A percentile compares a stretch with the other conserved stretches of the same genome.
phyloP scores from a whole-genome alignment of 2,113 vertebrate genomes.

The Gracilinanus agilis region DNA sequence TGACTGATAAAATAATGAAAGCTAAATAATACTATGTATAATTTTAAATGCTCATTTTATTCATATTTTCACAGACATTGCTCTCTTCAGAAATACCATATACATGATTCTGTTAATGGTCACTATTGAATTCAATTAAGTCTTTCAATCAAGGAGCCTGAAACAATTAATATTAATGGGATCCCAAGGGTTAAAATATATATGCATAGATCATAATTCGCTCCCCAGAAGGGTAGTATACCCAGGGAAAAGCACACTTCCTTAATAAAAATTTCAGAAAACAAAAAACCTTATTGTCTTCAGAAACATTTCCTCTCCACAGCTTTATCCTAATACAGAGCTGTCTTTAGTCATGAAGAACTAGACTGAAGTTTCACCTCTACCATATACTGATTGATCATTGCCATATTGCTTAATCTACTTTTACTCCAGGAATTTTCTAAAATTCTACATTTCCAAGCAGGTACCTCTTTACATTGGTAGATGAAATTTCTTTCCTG shows the following conservation, averaged over 20 bases:
- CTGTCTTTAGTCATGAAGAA: not conserved
- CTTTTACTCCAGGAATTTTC: not conserved
- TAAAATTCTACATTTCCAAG: not conserved
- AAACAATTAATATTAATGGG: not conserved
- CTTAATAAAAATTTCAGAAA: not conserved
- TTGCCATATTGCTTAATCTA: not conserved
- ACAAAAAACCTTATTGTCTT: not conserved
- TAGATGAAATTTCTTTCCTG: not conserved
- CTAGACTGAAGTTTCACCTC: not conserved
- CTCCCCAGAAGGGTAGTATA: not conserved
- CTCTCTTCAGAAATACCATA: conserved; percentile 15
- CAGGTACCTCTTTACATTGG: not conserved
- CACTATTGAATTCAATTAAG: conserved; percentile 15
- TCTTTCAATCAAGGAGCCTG: conserved; percentile 12
- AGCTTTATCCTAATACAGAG: not conserved
- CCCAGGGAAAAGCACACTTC: not conserved
- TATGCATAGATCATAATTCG: not conserved
- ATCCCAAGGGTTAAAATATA: conserved; percentile 4
- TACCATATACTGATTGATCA: not conserved
- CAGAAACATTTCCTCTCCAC: not conserved
- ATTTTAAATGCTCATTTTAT: not conserved
- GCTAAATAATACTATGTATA: not conserved
- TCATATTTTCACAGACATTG: not conserved
- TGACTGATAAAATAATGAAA: not conserved
- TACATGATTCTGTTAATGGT: not conserved